Evolutionary conservation across 2,888 invertebrate genomes (phyloP), one percentile per base, ranked within the genome.

Genomic region (Aelia acuminata): DNA sequence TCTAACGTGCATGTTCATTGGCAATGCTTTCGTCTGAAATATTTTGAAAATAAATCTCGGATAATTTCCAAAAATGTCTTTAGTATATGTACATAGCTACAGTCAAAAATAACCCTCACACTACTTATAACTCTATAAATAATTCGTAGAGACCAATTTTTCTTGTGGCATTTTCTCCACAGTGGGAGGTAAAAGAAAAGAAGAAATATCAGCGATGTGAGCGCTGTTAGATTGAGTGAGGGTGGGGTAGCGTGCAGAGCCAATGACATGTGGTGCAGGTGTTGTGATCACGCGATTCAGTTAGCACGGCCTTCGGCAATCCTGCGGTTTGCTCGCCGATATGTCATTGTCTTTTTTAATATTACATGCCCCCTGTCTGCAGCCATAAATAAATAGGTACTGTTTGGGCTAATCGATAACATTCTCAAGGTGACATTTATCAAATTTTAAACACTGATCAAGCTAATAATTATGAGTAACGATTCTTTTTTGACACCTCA

Each of bases 331-430:
- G 15, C 13, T 57, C 26, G 26, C 31, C 31, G 35, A 70, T 70
- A 70, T 70, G 63, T 70, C 63, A 70, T 70, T 70, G 63, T 70
- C 63, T 35, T 70, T 35, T 70, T 70, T 70, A 70, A 70, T 70
- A 18, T 31, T 2, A 18, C 20, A 35, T 35, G 63, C 4, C 63
- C 35, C 35, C 18, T 35, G 35, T 70, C 63, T 18, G 5, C 35
- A 18, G 7, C 63, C 18, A 35, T 70, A 35, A 70, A 70, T 70
- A 70, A 7, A 70, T n/a, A n/a, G n/a, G 63, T 35, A 35, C 35
- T 11, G 3, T 8, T 4, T 63, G 26, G 20, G 10, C n/a, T 26
- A 31, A 35, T 7, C 1, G 43, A 43, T 10, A 3, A 7, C 4
- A 31, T 15, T 13, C 20, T 1, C 35, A 35, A 15, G 5, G 13